Evolutionary conservation across 2,888 invertebrate species (phyloP).

Genomic region (Polyommatus iphigenia): DNA sequence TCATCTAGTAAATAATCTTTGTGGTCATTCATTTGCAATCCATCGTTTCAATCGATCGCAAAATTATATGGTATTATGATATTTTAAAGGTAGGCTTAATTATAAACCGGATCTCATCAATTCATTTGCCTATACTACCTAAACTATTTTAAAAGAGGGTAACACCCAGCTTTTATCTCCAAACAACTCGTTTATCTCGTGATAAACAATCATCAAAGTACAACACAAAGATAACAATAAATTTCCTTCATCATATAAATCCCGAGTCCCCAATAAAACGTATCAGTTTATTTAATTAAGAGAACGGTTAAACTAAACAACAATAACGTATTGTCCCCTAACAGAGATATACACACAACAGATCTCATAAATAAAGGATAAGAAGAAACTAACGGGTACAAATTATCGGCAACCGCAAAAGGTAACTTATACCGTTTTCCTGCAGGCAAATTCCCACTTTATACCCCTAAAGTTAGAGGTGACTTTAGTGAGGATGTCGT

Average conservation of each 20-base stretch:
- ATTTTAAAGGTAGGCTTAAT: too few species aligned
- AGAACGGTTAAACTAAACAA: conserved; percentile 30
- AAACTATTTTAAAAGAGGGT: neutral
- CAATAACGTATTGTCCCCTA: conserved; percentile 28
- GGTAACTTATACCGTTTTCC: neutral
- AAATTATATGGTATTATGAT: too few species aligned
- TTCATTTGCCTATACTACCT: neutral
- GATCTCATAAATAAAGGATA: conserved; percentile 33
- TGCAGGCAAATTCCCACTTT: neutral
- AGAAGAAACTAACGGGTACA: conserved; percentile 29
- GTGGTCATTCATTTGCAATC: too few species aligned
- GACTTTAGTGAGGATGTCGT: neutral
- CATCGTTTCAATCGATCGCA: too few species aligned
- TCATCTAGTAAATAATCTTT: too few species aligned
- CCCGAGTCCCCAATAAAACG: conserved; percentile 4
- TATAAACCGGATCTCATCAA: neutral
- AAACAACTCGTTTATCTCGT: neutral
- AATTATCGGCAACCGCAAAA: neutral
- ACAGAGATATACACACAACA: conserved; percentile 30
- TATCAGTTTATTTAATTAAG: conserved; percentile 29
- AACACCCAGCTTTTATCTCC: neutral
- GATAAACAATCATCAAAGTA: neutral
- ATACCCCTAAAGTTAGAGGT: neutral
- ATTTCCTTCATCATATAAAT: conserved; percentile 9
- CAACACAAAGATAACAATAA: neutral